Base-by-base conservation (phyloP, 2,888 invertebrate genomes). In the Troilus luridus region DNA sequence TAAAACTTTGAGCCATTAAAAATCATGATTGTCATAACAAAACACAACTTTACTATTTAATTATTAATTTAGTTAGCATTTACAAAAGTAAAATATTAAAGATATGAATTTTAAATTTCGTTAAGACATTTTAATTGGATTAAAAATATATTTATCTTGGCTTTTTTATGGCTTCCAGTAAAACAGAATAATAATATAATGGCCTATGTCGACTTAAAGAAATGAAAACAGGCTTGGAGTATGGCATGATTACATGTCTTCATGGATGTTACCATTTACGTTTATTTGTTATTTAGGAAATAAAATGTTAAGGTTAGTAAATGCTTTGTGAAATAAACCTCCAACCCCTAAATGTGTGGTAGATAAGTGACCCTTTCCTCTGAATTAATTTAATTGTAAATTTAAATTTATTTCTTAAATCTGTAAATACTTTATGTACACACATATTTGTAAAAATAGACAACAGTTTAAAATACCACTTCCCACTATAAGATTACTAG, bases 291-390 rank as follows among this genome's bases (percentile, higher is more conserved):
- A 41, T 24, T 8, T 88, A 88, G 59, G 24, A 88, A 59, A 59
- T 56, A 59, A 58, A 58, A 88, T 58, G 59, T 59, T 58, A 77
- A 41, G 27, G 72, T 77, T 77, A 77, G 72, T 77, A 77, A 77
- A 41, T 77, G 72, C 72, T 77, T 41, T 7, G 72, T 77, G 72
- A 77, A 77, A 72, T 14, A 27, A 72, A 77, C 72, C 41, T 17
- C 72, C 72, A 17, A 77, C 72, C 27, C 72, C 72, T 17, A 41
- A 77, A 77, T 77, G 72, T 77, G 72, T 77, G 72, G 72, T 77
- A 77, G 72, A 77, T 27, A 19, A 17, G 72, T 27, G 27, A 77
- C 14, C 72, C 27, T 77, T 77, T 41, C 8, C 7, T 41, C 72
- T 12, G 19, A 41, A 41, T 19, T 77, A 77, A 41, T 77, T 77